Evolutionary conservation across 2,888 invertebrate species (phyloP), one percentile per base, ranked within the genome.

Genomic region (Drosophila falleni): DNA sequence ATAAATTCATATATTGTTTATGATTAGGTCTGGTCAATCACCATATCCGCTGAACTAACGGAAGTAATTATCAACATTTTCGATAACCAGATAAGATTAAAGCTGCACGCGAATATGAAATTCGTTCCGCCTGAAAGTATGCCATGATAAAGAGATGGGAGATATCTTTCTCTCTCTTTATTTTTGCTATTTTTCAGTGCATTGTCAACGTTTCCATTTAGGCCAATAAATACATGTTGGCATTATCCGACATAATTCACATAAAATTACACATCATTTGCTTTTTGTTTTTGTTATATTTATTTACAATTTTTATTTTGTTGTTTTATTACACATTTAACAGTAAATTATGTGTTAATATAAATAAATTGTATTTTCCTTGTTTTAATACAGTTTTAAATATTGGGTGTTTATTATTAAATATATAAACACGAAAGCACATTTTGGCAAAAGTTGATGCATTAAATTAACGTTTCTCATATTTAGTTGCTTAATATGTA

Each of bases 331-430:
- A 70, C 61, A 58, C 71, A 65, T 61, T 61, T 56, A 75, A 71
- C 72, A 68, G 67, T 86, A 81, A 87, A 85, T 85, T 87, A 85
- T 63, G 71, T 76, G 81, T 85, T 84, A 84, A 86, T 35, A 35
- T 86, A 84, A 88, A 82, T 84, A 86, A 63, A 78, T 69, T 63
- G 58, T 64, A 59, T 60, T 56, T 46, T 46, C 47, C 39, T 47
- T 37, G 41, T 50, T 72, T 47, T 72, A 67, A 56, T 53, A 62
- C 49, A 68, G 49, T 56, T 58, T 44, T 35, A 55, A 50, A 42
- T 42, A 13, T 44, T 56, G 33, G 31, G 23, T 33, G 33, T 56
- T 33, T 41, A 53, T 51, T 41, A 55, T 54, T 42, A 53, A 50
- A 59, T 44, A 60, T 50, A 53, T 16, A 51, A 60, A 66, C 61